Base-by-base conservation (phyloP, 2,888 invertebrate species). In the Boloria selene region DNA sequence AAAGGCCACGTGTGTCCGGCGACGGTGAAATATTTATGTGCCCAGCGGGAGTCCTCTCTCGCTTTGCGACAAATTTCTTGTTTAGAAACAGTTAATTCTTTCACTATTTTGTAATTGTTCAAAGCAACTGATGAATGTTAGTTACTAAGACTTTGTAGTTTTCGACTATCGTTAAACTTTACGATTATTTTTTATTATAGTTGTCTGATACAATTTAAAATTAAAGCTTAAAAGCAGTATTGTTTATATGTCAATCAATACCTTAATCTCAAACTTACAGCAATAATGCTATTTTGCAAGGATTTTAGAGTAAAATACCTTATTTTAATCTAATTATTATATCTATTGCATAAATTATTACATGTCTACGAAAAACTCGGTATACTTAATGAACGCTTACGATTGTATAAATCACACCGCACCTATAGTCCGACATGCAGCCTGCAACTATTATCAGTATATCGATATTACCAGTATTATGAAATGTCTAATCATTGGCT, bases 31-130 rank as follows among this genome's bases (percentile, higher is more conserved):
- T 67, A 68, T 70, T 70, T 64, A 61, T 61, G 60, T 22, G 47
- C 70, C 13, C 55, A 26, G 67, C 67, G 68, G 70, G 70, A 70
- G 70, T 65, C 64, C 42, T 45, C 51, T 42, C 42, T 38, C 52
- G 44, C 59, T 17, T 50, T 18, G 31, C 49, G 64, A 44, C 44
- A 55, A 22, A 64, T 58, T 50, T 22, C 61, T 38, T 14, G 49
- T 38, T 17, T 16, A 18, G 2, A 13, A 16, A n/a, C n/a, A 26
- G 31, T 26, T 16, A 38, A 16, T 59, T 49, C 17, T 44, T 22
- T 56, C 18, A n/a, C 22, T 4, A 4, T 22, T 44, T 55, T 44
- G 2, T 44, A 18, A 55, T 10, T 0, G 4, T n/a, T 56, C 22
- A 56, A 14, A n/a, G n/a, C n/a, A 3, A 22, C 14, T 18, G 18